Evolutionary conservation across 2,797 vertebrate species (phyloP).

Genomic region (Eremophila alpestris): DNA sequence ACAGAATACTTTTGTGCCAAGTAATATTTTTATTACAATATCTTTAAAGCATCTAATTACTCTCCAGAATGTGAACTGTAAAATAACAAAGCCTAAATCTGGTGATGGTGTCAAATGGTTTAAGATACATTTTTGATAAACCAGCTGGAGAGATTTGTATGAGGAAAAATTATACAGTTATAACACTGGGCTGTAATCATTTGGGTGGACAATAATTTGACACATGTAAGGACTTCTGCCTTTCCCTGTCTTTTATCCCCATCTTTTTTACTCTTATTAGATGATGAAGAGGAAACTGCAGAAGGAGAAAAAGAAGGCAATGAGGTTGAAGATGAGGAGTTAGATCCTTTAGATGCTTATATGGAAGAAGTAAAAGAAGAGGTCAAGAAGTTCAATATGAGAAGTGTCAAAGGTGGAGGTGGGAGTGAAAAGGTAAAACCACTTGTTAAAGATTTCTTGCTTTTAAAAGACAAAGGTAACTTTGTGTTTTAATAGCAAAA

Average conservation of each 20-base stretch:
- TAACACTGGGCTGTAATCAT: neutral
- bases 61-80: neutral
- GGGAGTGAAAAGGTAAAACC: slow-evolving; percentile 90
- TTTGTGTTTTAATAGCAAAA: neutral
- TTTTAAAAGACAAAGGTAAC: neutral
- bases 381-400: slow-evolving; percentile 99
- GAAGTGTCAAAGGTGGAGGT: slow-evolving; percentile 88
- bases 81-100: neutral
- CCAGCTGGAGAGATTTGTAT: neutral
- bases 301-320: slow-evolving; percentile 80
- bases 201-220: neutral
- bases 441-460: neutral
- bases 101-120: neutral
- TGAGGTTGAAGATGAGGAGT: slow-evolving; percentile 89
- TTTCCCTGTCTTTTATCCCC: neutral
- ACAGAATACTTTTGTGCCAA: neutral
- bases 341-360: slow-evolving; percentile 95
- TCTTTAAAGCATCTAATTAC: neutral
- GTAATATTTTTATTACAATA: neutral
- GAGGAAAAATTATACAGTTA: neutral
- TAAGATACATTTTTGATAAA: neutral
- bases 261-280: slow-evolving; percentile 60
- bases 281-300: slow-evolving; percentile 89
- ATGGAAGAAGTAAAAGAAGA: slow-evolving; percentile 99
- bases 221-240: neutral